A percentile compares a stretch with the other conserved stretches of the same genome.
phyloP scores from a whole-genome alignment of 2,113 vertebrate genomes.

The Orientallactaga bullata region DNA sequence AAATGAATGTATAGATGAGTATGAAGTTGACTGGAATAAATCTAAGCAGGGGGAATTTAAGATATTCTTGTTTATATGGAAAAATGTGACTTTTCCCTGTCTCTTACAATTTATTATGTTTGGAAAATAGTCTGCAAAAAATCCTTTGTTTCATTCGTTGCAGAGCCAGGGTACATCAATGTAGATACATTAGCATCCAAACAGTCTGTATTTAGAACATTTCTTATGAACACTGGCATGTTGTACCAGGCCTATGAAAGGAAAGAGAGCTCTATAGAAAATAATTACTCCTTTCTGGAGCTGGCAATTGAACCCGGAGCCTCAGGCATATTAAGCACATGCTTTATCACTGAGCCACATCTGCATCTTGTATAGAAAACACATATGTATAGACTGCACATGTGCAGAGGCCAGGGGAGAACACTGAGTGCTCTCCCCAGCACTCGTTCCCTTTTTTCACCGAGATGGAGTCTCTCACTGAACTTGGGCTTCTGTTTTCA shows the following conservation, averaged over 20 bases:
- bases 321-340: neutral
- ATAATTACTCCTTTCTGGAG: neutral
- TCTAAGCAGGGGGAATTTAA: slow-evolving; percentile 40
- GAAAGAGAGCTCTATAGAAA: neutral
- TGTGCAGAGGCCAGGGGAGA: too few species aligned
- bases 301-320: neutral
- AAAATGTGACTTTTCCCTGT: neutral
- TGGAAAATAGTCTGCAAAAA: slow-evolving; percentile 47
- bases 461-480: too few species aligned
- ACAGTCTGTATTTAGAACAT: neutral
- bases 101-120: slow-evolving; percentile 27
- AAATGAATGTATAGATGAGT: slow-evolving; percentile 59
- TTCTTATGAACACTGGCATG: slow-evolving; percentile 8
- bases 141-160: neutral
- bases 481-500: too few species aligned
- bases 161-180: neutral
- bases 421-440: too few species aligned
- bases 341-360: neutral
- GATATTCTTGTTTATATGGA: slow-evolving; percentile 7
- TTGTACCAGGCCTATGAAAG: slow-evolving; percentile 14
- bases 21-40: slow-evolving; percentile 57
- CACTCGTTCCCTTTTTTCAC: too few species aligned
- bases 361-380: neutral
- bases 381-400: too few species aligned
- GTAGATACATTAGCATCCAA: neutral